Evolutionary conservation across 23 tunicate genomes (phyloP), one percentile per base, ranked within the genome.

Genomic region (Diplosoma virens): DNA sequence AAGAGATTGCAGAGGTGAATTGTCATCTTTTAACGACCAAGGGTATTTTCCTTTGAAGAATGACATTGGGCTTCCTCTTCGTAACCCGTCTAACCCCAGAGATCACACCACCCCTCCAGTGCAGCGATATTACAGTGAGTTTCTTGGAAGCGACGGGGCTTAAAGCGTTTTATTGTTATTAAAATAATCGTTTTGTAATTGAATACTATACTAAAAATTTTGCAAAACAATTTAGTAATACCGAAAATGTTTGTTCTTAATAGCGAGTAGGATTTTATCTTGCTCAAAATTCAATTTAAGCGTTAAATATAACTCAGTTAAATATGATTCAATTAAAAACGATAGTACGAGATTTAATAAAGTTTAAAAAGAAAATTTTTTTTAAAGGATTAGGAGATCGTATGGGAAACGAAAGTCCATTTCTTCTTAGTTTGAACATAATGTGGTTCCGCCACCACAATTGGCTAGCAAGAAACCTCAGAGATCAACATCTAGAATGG

Each of bases 371-470:
- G n/a, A 58, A 58, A 17, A 25, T 3, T 68, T 71, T 25, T 76
- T 66, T 32, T 56, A 23, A 46, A 86, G 93, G 75, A 3, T 32
- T 87, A 24, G 95, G 95, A 0, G 61, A 77, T 46, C 81, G 78
- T 2, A 18, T 47, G 28, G 87, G 68, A 0, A 69, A 82, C 67
- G 97, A 90, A 66, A 90, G 84, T 52, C 97, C 97, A 7, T 84
- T 84, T 79, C 80, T 84, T n/a, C 65, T 84, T 4, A 84, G 74
- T n/a, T 20, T 90, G 11, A 79, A 71, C 6, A 80, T 84, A 5
- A 79, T 79, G 73, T 90, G 97, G 97, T 90, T 90, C 33, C 86
- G 97, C 0, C 86, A 90, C 53, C 97, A 90, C 64, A 90, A 90
- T 69, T 90, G 76, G 68, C 66, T 79, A 18, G 97, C 97, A 18